Base-by-base conservation (phyloP, 2,888 invertebrate species). In the Dolomedes plantarius region DNA sequence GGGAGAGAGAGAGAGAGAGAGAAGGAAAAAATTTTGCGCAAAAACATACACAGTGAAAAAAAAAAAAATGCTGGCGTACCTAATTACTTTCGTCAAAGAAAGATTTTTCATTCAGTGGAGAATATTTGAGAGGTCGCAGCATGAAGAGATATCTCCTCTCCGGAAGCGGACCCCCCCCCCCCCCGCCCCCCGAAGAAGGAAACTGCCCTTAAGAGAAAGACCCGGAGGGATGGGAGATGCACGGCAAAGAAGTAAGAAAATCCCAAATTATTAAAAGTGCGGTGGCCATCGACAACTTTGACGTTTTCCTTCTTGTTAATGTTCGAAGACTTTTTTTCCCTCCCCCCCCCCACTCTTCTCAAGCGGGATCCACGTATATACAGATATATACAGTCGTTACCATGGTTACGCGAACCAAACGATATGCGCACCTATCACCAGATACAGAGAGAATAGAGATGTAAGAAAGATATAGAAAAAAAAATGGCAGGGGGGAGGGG, bases 191-290 rank as follows among this genome's bases (percentile, higher is more conserved):
- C n/a, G 27, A 27, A 68, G 65, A 31, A 83, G 76, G 72, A 83
- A 83, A 76, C 76, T 77, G 76, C 76, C 76, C 83, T 36, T 65
- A 69, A 62, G 62, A 39, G 50, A 64, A 41, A 69, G 46, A 71
- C 65, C 23, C 7, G 41, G 41, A 46, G 69, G 27, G 11, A 9
- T 32, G 56, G 27, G 31, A n/a, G n/a, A n/a, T n/a, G n/a, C n/a
- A n/a, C n/a, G n/a, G n/a, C n/a, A n/a, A n/a, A n/a, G n/a, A n/a
- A n/a, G n/a, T n/a, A 46, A 23, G 31, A 77, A 85, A 86, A 79
- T 86, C 74, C 86, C 74, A 75, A 86, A 79, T 86, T 86, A 86
- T 86, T 86, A 79, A 86, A 86, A 86, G 79, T 79, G 86, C 50
- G 86, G 86, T 79, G 74, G 78, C 31, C 72, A 79, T 86, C 74